These are phyloP conservation scores for Apocheima hispidaria DNA, from an alignment of 2,888 invertebrate species.

Conservation along the genomic window DNA sequence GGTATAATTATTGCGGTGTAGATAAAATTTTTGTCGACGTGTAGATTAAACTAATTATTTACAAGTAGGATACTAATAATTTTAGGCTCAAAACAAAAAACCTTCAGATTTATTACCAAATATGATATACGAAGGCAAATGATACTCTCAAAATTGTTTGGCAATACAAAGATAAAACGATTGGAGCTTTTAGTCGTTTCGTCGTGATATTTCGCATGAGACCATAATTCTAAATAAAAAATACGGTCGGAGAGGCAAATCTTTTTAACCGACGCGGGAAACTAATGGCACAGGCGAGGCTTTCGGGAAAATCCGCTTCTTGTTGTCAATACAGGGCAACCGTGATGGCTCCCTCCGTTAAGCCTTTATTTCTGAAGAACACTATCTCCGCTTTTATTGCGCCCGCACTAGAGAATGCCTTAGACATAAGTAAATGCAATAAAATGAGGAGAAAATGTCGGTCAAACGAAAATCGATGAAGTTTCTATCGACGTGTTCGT, in stretches of 20 bases:
- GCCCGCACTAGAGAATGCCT: constrained; percentile 64
- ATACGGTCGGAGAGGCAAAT: constrained; percentile 79
- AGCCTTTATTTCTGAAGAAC: constrained; percentile 84
- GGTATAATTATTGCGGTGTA: too few relatives aligned
- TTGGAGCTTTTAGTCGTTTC: constrained; percentile 58
- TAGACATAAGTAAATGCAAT: constrained; percentile 68
- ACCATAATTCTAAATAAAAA: constrained; percentile 78
- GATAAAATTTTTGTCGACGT: too few relatives aligned
- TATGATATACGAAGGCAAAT: not conserved
- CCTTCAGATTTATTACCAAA: not conserved
- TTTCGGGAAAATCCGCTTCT: constrained; percentile 84
- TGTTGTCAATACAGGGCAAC: constrained; percentile 85
- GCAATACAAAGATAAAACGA: constrained; percentile 42
- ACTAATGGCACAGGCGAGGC: constrained; percentile 86
- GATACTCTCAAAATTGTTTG: constrained; percentile 21
- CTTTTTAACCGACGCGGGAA: constrained; percentile 85
- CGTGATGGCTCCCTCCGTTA: constrained; percentile 82
- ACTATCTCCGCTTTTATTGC: constrained; percentile 81
- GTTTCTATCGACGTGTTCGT: constrained; percentile 45
- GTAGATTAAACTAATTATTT: too few relatives aligned
- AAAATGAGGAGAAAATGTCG: constrained; percentile 59
- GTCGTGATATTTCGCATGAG: constrained; percentile 73
- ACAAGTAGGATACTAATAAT: too few relatives aligned
- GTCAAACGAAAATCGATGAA: constrained; percentile 56
- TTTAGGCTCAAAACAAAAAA: not conserved